A percentile compares a stretch with the other conserved stretches of the same genome.
Conservation (phyloP, 2,797 vertebrate species). For the Agapornis canus region DNA sequence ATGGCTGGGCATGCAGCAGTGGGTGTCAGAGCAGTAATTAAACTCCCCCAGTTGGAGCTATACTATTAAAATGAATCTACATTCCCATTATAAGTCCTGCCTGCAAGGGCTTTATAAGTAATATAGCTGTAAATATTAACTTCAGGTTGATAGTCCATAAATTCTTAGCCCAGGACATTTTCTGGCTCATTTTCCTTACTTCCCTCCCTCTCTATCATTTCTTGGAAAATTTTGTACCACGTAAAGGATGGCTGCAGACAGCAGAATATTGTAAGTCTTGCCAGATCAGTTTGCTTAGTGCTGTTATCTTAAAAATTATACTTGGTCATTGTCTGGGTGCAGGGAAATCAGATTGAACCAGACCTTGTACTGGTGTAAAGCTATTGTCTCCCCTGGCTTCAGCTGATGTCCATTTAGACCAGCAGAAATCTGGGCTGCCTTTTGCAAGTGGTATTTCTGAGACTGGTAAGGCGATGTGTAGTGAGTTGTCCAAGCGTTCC, state of each 20-base stretch:
- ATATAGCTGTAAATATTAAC: slow-evolving; percentile 20
- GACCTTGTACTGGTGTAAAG: background rate
- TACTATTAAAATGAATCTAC: slow-evolving; percentile 4
- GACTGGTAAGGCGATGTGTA: background rate
- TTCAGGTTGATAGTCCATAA: background rate
- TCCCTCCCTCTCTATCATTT: background rate
- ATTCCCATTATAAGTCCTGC: slow-evolving; percentile 1
- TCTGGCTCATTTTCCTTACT: background rate
- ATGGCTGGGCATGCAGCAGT: slow-evolving; percentile 37
- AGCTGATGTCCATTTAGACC: background rate
- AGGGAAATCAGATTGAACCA: background rate
- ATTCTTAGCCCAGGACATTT: background rate
- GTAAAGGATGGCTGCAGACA: background rate
- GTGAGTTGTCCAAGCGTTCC: background rate
- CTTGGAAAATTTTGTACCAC: background rate
- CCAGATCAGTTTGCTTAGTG: background rate
- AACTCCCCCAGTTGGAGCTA: background rate
- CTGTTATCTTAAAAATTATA: background rate
- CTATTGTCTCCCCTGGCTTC: background rate
- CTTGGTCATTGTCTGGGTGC: background rate
- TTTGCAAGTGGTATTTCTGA: background rate
- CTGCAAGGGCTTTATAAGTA: background rate
- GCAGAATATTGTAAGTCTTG: background rate
- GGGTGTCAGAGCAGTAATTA: slow-evolving; percentile 39
- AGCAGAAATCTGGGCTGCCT: background rate